Conservation (phyloP, 2,113 vertebrate genomes). For the Scomber colias region DNA sequence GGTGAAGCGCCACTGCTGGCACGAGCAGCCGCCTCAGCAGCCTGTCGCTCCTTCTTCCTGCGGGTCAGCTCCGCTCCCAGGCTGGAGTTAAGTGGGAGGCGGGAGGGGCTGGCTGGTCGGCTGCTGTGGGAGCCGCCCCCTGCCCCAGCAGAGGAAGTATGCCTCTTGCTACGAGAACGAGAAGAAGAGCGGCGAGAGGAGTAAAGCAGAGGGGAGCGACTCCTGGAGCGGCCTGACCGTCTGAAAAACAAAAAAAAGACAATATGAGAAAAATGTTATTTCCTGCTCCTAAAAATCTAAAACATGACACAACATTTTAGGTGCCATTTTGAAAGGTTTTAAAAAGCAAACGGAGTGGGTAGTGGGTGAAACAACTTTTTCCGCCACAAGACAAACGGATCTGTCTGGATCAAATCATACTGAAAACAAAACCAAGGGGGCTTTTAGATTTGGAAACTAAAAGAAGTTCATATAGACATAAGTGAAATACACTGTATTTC, state of each 20-base stretch:
- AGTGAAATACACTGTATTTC: neutral
- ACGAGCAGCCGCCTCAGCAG: constrained; percentile 90
- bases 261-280: neutral
- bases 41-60: constrained; percentile 94
- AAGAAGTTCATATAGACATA: neutral
- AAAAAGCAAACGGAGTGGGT: neutral
- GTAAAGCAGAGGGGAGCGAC: constrained; percentile 89
- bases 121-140: constrained; percentile 85
- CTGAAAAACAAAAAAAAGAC: constrained; percentile 71
- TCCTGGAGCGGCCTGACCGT: constrained; percentile 94
- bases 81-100: constrained; percentile 94
- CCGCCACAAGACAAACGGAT: neutral
- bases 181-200: constrained; percentile 90
- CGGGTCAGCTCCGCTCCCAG: constrained; percentile 95
- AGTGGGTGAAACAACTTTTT: neutral
- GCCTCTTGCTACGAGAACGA: constrained; percentile 94
- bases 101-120: constrained; percentile 91
- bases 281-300: neutral
- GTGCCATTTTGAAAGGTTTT: neutral
- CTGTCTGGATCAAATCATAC: neutral
- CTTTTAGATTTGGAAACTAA: neutral
- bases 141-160: constrained; percentile 84
- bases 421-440: constrained; percentile 8
- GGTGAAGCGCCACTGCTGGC: constrained; percentile 87
- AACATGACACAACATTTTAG: neutral